phyloP scores from a whole-genome alignment of 2,888 invertebrate species.

The Rutpela maculata region DNA sequence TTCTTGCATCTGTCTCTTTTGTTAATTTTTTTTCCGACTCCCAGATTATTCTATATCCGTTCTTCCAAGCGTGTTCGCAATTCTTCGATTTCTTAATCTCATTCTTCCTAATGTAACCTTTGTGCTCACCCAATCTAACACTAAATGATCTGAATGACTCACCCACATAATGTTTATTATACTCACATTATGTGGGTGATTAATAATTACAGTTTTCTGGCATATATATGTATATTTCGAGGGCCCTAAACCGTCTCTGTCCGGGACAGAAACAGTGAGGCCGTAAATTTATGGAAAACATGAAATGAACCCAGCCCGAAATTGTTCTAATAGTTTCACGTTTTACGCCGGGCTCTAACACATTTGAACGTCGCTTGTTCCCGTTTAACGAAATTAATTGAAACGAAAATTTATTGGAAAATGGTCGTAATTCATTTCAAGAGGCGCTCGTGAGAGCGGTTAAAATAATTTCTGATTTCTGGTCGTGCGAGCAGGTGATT shows the following conservation, averaged over 20 bases:
- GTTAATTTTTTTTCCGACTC: too few relatives aligned
- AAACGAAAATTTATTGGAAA: constrained; percentile 18
- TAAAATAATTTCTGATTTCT: not conserved
- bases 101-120: too few relatives aligned
- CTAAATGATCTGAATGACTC: too few relatives aligned
- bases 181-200: too few relatives aligned
- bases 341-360: not conserved
- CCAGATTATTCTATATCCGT: too few relatives aligned
- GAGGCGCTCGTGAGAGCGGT: not conserved
- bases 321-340: constrained; percentile 7
- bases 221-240: not conserved
- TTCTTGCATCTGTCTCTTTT: too few relatives aligned
- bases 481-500: not conserved
- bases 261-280: not conserved
- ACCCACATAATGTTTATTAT: too few relatives aligned
- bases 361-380: not conserved
- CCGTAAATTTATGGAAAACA: constrained; percentile 7
- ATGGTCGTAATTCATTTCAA: not conserved
- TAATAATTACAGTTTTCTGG: too few relatives aligned
- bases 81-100: too few relatives aligned
- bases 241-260: not conserved
- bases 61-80: too few relatives aligned
- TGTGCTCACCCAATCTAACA: too few relatives aligned
- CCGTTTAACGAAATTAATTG: constrained; percentile 10
- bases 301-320: constrained; percentile 4